Percentiles rank a stretch among this genome's conserved stretches.
Conservation (phyloP, 2,888 invertebrate genomes). For the Monoplex corrugatus region DNA sequence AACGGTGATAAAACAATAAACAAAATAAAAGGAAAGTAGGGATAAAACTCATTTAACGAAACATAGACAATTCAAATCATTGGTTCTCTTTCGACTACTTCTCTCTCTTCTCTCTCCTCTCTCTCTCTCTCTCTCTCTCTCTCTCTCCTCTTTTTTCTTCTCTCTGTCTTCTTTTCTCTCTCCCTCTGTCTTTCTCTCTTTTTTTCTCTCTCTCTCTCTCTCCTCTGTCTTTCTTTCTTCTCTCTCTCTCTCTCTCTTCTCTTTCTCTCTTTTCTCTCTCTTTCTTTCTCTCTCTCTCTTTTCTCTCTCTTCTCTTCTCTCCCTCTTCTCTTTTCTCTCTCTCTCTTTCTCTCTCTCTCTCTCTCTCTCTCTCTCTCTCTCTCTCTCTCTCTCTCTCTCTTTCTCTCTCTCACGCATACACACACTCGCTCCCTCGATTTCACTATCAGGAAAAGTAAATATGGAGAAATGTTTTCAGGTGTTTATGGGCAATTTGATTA, state of each 20-base stretch:
- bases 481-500: no score
- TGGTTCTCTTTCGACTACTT: no score
- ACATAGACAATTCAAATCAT: no score
- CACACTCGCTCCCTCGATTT: no score
- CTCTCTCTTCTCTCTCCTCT: no score
- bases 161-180: conserved; percentile 27
- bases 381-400: conserved; percentile 20
- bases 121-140: not conserved
- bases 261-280: not conserved
- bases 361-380: not conserved
- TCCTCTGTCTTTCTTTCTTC: not conserved
- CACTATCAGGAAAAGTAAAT: no score
- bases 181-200: conserved; percentile 43
- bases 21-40: no score
- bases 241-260: not conserved
- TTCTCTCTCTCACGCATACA: no score
- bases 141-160: not conserved
- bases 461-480: no score
- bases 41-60: no score
- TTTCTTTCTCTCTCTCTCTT: conserved; percentile 29
- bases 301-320: not conserved
- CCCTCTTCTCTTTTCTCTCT: conserved; percentile 17
- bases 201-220: conserved; percentile 38
- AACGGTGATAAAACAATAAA: no score
- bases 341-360: not conserved